Conservation (phyloP, 2,888 invertebrate species). For the Cantharis flavilabris region DNA sequence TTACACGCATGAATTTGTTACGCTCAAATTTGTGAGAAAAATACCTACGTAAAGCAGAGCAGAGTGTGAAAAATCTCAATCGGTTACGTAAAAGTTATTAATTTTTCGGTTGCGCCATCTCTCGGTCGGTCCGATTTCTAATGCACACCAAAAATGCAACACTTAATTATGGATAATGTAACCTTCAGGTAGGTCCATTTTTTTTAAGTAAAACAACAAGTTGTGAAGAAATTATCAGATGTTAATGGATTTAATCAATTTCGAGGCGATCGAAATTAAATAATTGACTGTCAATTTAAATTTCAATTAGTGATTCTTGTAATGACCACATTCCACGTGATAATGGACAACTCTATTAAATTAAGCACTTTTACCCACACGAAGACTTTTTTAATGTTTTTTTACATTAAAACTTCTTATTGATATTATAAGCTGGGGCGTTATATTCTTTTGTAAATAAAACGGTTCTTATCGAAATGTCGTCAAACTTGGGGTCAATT, state of each 20-base stretch:
- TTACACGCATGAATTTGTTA: conserved; percentile 10
- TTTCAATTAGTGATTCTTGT: conserved; percentile 23
- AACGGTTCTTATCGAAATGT: conserved; percentile 10
- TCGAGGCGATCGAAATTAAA: conserved; percentile 10
- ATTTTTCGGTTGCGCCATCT: not conserved
- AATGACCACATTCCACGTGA: conserved; percentile 10
- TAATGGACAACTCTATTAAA: conserved; percentile 19
- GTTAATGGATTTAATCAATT: conserved; percentile 11
- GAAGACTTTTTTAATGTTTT: not conserved
- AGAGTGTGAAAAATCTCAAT: too few relatives aligned
- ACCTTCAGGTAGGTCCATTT: not conserved
- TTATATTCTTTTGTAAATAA: conserved; percentile 19
- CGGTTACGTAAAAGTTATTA: not conserved
- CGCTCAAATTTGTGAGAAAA: not conserved
- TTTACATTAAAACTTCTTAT: not conserved
- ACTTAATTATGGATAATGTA: not conserved
- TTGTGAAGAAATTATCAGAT: conserved; percentile 11
- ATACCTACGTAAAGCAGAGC: too few relatives aligned
- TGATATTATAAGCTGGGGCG: not conserved
- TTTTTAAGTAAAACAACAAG: not conserved
- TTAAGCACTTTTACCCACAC: not conserved
- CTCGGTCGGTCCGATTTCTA: not conserved
- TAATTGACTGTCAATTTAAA: conserved; percentile 17
- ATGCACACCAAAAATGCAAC: not conserved
- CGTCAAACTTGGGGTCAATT: conserved; percentile 19